Base-by-base conservation (phyloP, 2,888 invertebrate genomes). In the Epinotia demarniana region DNA sequence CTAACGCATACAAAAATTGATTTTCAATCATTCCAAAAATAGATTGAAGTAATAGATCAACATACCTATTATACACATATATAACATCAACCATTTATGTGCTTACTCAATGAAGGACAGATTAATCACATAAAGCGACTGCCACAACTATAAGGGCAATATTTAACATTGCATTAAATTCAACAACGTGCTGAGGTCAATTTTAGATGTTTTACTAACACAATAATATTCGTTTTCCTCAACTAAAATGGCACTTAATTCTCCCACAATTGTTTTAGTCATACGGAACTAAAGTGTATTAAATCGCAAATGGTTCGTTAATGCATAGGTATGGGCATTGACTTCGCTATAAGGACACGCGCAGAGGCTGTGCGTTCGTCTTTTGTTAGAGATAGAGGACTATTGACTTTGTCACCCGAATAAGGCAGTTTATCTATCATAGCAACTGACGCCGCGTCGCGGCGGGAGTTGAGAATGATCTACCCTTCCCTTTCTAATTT, bases 211-310 rank as follows among this genome's bases (percentile, higher is more conserved):
- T 75, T 75, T 75, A 66, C 64, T 55, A 60, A 75, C 61, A 55
- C 66, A 67, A 67, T 75, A 75, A 72, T 68, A 73, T 74, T 55
- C 71, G 75, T 72, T 75, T 75, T 75, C 72, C 75, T 75, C 19
- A 67, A 72, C 75, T 43, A 61, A 75, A 75, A 75, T 75, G 67
- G 75, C 75, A 75, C 75, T 75, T 75, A 75, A 75, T 75, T 60
- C 33, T 71, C 75, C 49, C 75, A 75, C 75, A 75, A 75, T 75
- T 75, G 75, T 75, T 61, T 75, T 46, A 67, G 72, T 72, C 72
- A 72, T 72, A 75, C 75, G 75, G 75, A 75, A 75, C 66, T 75
- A 72, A 75, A 75, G 27, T 70, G 58, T 75, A 62, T 46, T 67
- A 67, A 75, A 75, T 75, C 67, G 75, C 75, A 66, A 75, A 75